These are phyloP conservation scores for Eulimnadia texana DNA, from an alignment of 1,140 invertebrate genomes.

Conservation along the genomic window DNA sequence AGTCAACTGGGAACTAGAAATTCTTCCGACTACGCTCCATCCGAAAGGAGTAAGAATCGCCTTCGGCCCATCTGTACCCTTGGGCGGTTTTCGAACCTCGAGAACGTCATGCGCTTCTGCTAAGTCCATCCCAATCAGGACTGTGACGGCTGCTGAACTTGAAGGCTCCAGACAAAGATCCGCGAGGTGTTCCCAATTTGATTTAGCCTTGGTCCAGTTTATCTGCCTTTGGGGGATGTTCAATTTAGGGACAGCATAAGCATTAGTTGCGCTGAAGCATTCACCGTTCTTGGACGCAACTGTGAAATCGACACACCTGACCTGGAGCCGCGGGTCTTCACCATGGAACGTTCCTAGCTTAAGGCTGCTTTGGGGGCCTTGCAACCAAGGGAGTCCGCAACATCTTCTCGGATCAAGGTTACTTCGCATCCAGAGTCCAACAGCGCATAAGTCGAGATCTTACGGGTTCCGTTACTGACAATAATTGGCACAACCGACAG, in stretches of 20 bases:
- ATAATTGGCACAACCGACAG: neutral
- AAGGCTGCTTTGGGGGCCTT: neutral
- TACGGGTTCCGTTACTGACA: neutral
- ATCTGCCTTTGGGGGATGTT: neutral
- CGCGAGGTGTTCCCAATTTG: neutral
- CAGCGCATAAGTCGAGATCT: neutral
- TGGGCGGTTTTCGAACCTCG: neutral
- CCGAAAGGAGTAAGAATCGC: slow-evolving; percentile 6
- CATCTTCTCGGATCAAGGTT: neutral
- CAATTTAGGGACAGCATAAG: neutral
- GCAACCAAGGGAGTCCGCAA: neutral
- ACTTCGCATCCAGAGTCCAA: slow-evolving; percentile 1
- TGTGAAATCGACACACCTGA: neutral
- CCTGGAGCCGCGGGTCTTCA: neutral
- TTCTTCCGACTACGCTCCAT: neutral
- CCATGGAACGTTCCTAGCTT: slow-evolving; percentile 8
- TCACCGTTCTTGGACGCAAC: neutral
- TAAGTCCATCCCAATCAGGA: neutral
- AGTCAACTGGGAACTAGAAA: neutral
- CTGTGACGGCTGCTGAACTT: neutral
- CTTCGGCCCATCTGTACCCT: neutral
- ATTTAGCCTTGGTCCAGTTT: neutral
- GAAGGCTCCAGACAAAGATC: neutral
- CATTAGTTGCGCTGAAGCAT: neutral
- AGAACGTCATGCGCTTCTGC: neutral